These are phyloP conservation scores for Potorous gilbertii DNA, from an alignment of 2,797 vertebrate genomes.

Conservation along the genomic window DNA sequence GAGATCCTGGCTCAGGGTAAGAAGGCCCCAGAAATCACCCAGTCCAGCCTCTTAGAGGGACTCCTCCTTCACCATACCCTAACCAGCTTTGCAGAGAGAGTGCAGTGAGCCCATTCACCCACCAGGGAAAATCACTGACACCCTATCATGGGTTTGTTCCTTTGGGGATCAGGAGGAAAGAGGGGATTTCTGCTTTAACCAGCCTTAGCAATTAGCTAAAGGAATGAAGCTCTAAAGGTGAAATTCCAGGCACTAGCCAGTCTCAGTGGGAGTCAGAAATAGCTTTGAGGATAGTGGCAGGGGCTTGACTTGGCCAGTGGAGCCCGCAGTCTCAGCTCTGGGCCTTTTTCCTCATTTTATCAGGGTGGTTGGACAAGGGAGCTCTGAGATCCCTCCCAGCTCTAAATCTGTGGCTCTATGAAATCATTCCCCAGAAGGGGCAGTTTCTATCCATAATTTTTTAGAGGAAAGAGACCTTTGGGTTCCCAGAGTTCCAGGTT, in stretches of 20 bases:
- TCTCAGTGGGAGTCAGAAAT: not conserved
- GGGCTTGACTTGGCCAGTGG: not conserved
- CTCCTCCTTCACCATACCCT: too few species aligned
- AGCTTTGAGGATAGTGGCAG: not conserved
- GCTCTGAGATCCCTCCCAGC: not conserved
- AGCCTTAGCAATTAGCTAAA: not conserved
- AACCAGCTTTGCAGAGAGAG: too few species aligned
- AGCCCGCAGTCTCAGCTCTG: too few species aligned
- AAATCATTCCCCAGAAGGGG: not conserved
- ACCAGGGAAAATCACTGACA: not conserved
- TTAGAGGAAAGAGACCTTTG: not conserved
- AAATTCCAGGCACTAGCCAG: too few species aligned
- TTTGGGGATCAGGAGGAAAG: not conserved
- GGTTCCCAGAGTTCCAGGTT: too few species aligned
- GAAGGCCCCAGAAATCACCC: not conserved
- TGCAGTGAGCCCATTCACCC: too few species aligned
- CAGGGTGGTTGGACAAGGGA: not conserved
- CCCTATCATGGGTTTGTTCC: not conserved
- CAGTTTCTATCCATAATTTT: not conserved
- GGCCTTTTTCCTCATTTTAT: not conserved
- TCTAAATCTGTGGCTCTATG: too few species aligned
- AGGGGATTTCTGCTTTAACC: not conserved
- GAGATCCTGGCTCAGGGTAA: not conserved
- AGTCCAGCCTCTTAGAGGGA: too few species aligned
- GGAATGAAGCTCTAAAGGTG: not conserved